These are phyloP conservation scores for Nemapogon koenigi DNA, from an alignment of 2,888 invertebrate genomes.

Conservation along the genomic window DNA sequence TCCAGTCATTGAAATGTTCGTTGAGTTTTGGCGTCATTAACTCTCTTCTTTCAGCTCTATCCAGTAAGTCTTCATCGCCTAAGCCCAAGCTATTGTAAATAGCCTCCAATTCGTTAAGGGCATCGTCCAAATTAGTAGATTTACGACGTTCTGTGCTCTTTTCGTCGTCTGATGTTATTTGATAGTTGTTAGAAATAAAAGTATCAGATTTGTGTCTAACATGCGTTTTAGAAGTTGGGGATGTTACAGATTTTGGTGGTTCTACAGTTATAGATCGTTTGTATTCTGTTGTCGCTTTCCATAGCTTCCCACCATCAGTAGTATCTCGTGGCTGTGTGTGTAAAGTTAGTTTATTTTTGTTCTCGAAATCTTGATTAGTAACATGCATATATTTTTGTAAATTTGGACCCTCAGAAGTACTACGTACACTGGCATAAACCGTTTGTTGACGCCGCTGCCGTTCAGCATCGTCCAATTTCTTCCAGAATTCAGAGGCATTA, in stretches of 20 bases:
- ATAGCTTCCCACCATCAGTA: constrained; percentile 48
- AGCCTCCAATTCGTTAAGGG: constrained; percentile 88
- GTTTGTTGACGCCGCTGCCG: constrained; percentile 40
- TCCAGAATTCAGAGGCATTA: constrained; percentile 71
- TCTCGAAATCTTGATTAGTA: constrained; percentile 24
- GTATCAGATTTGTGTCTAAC: constrained; percentile 55
- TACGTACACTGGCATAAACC: constrained; percentile 36
- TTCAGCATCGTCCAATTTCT: constrained; percentile 64
- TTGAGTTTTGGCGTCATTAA: constrained; percentile 62
- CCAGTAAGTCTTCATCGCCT: constrained; percentile 81
- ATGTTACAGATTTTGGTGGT: constrained; percentile 33
- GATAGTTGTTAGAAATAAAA: constrained; percentile 34
- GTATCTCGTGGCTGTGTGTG: constrained; percentile 34
- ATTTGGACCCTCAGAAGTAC: constrained; percentile 43
- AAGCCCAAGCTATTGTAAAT: constrained; percentile 88
- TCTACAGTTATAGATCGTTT: constrained; percentile 47
- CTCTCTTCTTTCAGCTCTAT: constrained; percentile 79
- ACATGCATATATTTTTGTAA: background rate
- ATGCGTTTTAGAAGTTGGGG: constrained; percentile 46
- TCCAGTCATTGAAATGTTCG: constrained; percentile 56
- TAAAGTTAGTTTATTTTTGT: constrained; percentile 33
- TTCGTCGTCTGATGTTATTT: constrained; percentile 55
- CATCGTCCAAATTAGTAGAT: constrained; percentile 85
- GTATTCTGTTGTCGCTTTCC: constrained; percentile 58
- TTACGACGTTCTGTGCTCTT: constrained; percentile 63